A percentile compares a stretch with the other conserved stretches of the same genome.
These are phyloP conservation scores for Drosophila parvula DNA, from an alignment of 1,140 invertebrate species.

Conservation along the genomic window DNA sequence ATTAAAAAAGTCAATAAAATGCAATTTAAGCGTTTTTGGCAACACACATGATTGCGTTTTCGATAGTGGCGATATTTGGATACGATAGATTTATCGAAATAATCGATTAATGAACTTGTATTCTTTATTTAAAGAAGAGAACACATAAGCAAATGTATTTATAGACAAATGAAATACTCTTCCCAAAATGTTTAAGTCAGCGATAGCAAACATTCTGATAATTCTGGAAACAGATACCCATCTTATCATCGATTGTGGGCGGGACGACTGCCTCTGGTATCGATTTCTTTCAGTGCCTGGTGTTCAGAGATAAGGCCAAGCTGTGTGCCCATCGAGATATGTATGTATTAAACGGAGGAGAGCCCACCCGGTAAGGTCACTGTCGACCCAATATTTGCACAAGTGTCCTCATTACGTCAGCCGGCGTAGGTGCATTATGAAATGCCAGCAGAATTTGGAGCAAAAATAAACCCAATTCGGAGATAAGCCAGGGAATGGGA, in stretches of 20 bases:
- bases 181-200: neutral
- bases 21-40: neutral
- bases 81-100: neutral
- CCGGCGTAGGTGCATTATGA: slow-evolving; percentile 51
- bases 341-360: neutral
- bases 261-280: neutral
- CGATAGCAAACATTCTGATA: neutral
- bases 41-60: neutral
- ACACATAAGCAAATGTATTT: neutral
- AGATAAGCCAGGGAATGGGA: slow-evolving; percentile 6
- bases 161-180: neutral
- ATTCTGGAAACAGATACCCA: neutral
- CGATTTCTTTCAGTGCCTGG: slow-evolving; percentile 25
- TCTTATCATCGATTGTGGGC: slow-evolving; percentile 4
- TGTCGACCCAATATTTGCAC: slow-evolving; percentile 64
- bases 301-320: slow-evolving; percentile 4
- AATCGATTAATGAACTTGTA: neutral
- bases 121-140: neutral
- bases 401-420: slow-evolving; percentile 63
- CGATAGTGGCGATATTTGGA: fast-evolving
- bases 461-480: slow-evolving; percentile 9
- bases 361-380: slow-evolving; percentile 43
- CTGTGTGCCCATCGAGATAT: slow-evolving; percentile 4
- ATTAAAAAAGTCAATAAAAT: neutral
- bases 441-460: slow-evolving; percentile 20